Conservation (phyloP, 2,888 invertebrate genomes). For the Carabus problematicus region DNA sequence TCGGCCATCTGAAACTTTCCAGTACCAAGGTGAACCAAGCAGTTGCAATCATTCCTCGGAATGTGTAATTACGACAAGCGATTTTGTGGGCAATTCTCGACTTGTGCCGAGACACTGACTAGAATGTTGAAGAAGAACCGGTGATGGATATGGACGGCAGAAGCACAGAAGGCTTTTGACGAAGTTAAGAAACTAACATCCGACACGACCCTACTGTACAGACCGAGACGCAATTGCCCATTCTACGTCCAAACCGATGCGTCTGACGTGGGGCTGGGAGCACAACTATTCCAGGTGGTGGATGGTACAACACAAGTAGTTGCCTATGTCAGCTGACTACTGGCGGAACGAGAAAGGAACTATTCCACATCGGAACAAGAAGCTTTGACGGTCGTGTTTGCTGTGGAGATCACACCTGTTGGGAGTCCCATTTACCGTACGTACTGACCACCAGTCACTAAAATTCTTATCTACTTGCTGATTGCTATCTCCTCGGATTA, state of each 20-base stretch:
- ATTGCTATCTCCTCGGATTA: too few relatives aligned
- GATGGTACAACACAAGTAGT: not conserved
- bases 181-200: not conserved
- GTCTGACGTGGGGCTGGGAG: not conserved
- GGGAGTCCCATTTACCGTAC: too few relatives aligned
- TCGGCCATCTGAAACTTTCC: not conserved
- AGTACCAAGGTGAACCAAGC: not conserved
- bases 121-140: not conserved
- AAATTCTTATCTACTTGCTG: too few relatives aligned
- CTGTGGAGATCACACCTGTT: too few relatives aligned
- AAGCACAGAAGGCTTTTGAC: not conserved
- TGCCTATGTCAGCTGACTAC: slow-evolving; percentile 49
- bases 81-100: not conserved
- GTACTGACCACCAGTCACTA: too few relatives aligned
- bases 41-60: not conserved
- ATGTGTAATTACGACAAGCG: not conserved
- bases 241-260: not conserved
- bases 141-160: not conserved
- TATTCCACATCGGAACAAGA: slow-evolving; percentile 54
- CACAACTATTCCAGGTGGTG: not conserved
- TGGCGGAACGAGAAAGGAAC: slow-evolving; percentile 50
- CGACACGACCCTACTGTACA: not conserved
- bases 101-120: not conserved
- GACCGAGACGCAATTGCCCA: not conserved
- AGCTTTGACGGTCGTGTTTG: slow-evolving; percentile 49